Conservation (phyloP, 1,140 invertebrate genomes). For the Trichonephila inaurata region DNA sequence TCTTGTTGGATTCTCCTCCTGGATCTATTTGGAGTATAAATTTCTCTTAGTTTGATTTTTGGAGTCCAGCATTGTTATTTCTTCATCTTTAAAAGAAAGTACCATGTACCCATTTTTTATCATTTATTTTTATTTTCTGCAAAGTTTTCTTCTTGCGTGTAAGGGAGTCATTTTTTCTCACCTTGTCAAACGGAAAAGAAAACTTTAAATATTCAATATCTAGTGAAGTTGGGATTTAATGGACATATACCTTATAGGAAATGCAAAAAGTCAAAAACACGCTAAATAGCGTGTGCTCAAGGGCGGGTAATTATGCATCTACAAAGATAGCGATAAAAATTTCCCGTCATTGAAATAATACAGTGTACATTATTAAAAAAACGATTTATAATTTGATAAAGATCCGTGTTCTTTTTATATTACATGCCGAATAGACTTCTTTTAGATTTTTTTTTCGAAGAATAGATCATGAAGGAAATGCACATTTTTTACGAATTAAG, state of each 20-base stretch:
- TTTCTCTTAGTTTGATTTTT: conserved; percentile 65
- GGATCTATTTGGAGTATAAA: conserved; percentile 65
- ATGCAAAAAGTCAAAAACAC: conserved; percentile 2
- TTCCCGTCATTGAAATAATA: not conserved
- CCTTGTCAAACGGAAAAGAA: not conserved
- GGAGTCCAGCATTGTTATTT: conserved; percentile 5
- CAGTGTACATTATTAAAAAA: conserved; percentile 23
- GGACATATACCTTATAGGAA: too few relatives aligned
- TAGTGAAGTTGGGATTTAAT: not conserved
- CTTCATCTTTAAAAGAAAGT: not conserved
- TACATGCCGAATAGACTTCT: not conserved
- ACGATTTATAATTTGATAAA: conserved; percentile 15
- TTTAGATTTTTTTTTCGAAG: not conserved
- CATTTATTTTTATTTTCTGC: conserved; percentile 7
- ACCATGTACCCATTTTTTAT: not conserved
- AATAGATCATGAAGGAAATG: too few relatives aligned
- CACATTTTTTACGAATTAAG: too few relatives aligned
- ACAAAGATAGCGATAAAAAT: conserved; percentile 10
- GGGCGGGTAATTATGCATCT: not conserved
- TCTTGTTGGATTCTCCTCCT: conserved; percentile 14
- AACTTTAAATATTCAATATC: conserved; percentile 44
- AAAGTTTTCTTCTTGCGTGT: not conserved
- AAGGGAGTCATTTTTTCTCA: not conserved
- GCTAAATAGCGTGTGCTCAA: conserved; percentile 26
- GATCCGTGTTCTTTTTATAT: not conserved